Base-by-base conservation (phyloP, 1,140 invertebrate species). In the Heliconius hewitsoni region DNA sequence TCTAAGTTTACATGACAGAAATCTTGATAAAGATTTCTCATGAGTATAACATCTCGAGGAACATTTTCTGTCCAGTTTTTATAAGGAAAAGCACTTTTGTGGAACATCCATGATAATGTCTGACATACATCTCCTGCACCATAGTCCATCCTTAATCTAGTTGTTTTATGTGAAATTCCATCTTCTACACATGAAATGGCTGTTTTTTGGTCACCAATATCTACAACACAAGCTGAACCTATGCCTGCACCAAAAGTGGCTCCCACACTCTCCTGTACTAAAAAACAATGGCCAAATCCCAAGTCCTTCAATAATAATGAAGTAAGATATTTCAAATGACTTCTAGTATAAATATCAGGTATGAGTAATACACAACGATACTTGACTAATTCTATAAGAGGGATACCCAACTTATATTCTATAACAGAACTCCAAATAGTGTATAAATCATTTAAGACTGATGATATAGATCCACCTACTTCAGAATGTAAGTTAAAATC, bases 141-240 rank as follows among this genome's bases (percentile, higher is more conserved):
- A 92, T 98, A 99, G 82, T 98, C 97, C 95, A 99, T 95, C 79
- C 93, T 84, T 83, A 98, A 96, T 88, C 98, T 95, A 0, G 98
- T 98, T 74, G 97, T 97, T 88, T 97, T 96, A 87, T 98, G 97
- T 72, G 98, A 99, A 76, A 99, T 98, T 18, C 98, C 98, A 96
- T 99, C 98, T 95, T 99, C 98, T 4, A 99, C 98, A 95, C 98
- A 99, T 16, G 98, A 98, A 19, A 99, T 97, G 1, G 98, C 98
- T 2, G 98, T 99, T 95, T 99, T 99, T 91, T 99, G 98, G 90
- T 99, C 98, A 0, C 98, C 98, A 71, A 99, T 97, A 93, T 99
- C 98, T 9, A 99, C 97, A 19, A 99, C 98, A 95, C 98, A 99
- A 11, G 98, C 98, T 91, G 97, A 98, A 37, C 97, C 97, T 19